Evolutionary conservation across 1,140 invertebrate species (phyloP), one percentile per base, ranked within the genome.

Genomic region (Druon quercuslanigerum): DNA sequence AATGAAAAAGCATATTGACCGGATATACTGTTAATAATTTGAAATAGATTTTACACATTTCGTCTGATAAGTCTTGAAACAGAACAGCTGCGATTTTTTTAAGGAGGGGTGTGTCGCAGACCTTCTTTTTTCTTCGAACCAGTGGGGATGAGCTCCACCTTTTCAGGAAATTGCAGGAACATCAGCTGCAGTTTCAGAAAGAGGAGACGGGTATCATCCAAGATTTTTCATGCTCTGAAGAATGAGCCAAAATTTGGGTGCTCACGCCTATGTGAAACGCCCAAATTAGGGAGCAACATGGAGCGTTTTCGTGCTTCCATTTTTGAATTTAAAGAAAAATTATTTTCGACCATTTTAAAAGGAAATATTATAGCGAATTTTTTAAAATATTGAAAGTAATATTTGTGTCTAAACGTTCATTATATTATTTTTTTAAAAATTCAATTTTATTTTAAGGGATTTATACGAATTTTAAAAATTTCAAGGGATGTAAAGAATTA

Each of bases 141-240:
- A 66, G 7, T 66, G 57, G 13, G 40, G 33, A 3, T 66, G 13
- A 66, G 20, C 33, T 16, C n/a, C 25, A 40, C 40, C 60, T 16
- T 66, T 66, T 66, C 57, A 66, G 52, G 40, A 66, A 66, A 66
- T 66, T 66, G 60, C 60, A 66, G 7, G 33, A 66, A 66, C 20
- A 33, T 66, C 57, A 66, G 57, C 25, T 33, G 57, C n/a, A 16
- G 25, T 66, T 25, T 16, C 13, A n/a, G 33, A n/a, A 66, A 14
- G 14, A 33, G 60, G 60, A 19, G 20, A 20, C 46, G 25, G 20
- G 60, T 16, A 33, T 25, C 57, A 66, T 33, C 6, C 16, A 60
- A 66, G n/a, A 66, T 40, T 66, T n/a, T 6, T 40, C 3, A 66
- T 6, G 33, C n/a, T n/a, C 20, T 14, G 51, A 20, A 73, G 19